A percentile compares a stretch with the other conserved stretches of the same genome.
phyloP scores from a whole-genome alignment of 2,113 vertebrate genomes.

The Piaya cayana region DNA sequence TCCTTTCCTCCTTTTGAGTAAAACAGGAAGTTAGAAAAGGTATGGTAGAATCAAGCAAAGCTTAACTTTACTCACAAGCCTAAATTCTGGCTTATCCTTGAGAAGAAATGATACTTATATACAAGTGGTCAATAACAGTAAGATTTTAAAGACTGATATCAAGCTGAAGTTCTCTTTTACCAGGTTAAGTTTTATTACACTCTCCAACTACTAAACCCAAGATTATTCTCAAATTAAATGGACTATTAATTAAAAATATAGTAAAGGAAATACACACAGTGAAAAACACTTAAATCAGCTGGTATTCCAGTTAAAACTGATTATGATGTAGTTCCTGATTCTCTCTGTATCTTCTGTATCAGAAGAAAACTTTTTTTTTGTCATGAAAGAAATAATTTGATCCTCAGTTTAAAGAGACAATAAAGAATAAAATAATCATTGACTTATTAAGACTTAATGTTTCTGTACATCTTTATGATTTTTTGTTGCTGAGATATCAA shows the following conservation, averaged over 20 bases:
- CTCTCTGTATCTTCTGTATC: neutral
- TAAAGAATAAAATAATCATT: neutral
- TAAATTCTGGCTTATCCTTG: neutral
- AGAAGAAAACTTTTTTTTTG: neutral
- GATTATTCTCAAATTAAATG: neutral
- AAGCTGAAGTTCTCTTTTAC: neutral
- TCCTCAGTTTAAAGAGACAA: neutral
- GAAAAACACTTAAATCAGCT: neutral
- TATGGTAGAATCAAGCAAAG: neutral
- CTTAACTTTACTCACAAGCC: neutral
- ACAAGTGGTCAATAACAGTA: neutral
- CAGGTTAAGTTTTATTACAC: neutral
- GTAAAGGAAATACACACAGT: neutral
- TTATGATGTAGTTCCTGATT: neutral
- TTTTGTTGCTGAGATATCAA: neutral
- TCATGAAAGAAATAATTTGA: neutral
- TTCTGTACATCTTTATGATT: neutral
- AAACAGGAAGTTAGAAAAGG: neutral
- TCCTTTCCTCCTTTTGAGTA: neutral
- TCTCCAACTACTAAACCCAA: neutral
- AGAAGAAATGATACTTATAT: neutral
- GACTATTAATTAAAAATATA: neutral
- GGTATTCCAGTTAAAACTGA: neutral
- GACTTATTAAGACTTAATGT: neutral
- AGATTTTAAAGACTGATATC: neutral